These are phyloP conservation scores for Aplocera efformata DNA, from an alignment of 2,888 invertebrate genomes.

Conservation along the genomic window DNA sequence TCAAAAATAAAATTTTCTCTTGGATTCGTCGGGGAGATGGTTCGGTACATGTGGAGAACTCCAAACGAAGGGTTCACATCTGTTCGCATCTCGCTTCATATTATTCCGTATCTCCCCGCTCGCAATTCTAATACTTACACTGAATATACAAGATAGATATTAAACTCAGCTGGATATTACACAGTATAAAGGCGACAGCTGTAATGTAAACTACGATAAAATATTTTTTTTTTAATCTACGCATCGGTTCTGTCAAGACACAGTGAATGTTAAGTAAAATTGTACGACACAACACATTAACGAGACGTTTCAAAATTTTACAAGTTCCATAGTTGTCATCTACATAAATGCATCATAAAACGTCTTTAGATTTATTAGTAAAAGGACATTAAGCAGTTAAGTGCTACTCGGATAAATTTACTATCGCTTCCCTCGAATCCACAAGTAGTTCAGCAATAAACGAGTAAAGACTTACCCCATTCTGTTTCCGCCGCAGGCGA, in stretches of 20 bases:
- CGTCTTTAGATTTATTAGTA: slow-evolving; percentile 39
- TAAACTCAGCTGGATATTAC: slow-evolving; percentile 52
- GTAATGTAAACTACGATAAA: slow-evolving; percentile 39
- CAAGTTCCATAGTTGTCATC: slow-evolving; percentile 14
- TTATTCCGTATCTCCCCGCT: slow-evolving; percentile 37
- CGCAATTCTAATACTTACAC: slow-evolving; percentile 50
- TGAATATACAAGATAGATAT: slow-evolving; percentile 58
- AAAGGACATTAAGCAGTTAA: slow-evolving; percentile 40
- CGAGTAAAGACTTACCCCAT: slow-evolving; percentile 76
- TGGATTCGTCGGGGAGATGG: slow-evolving; percentile 16
- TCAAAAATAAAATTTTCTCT: slow-evolving; percentile 32
- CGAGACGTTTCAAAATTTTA: slow-evolving; percentile 13
- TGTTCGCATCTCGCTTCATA: slow-evolving; percentile 40
- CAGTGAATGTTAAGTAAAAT: too few species aligned
- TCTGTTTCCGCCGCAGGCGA: slow-evolving; percentile 63
- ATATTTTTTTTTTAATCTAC: slow-evolving; percentile 8
- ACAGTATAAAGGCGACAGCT: slow-evolving; percentile 58
- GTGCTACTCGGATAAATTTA: slow-evolving; percentile 42
- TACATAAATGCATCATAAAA: slow-evolving; percentile 39
- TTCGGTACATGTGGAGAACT: slow-evolving; percentile 20
- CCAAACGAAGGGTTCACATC: slow-evolving; percentile 39
- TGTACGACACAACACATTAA: not conserved
- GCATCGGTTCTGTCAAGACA: too few species aligned
- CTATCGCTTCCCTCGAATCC: slow-evolving; percentile 50
- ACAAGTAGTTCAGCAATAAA: slow-evolving; percentile 65